phyloP scores from a whole-genome alignment of 2,888 invertebrate genomes.

The Melangyna quadrimaculata region DNA sequence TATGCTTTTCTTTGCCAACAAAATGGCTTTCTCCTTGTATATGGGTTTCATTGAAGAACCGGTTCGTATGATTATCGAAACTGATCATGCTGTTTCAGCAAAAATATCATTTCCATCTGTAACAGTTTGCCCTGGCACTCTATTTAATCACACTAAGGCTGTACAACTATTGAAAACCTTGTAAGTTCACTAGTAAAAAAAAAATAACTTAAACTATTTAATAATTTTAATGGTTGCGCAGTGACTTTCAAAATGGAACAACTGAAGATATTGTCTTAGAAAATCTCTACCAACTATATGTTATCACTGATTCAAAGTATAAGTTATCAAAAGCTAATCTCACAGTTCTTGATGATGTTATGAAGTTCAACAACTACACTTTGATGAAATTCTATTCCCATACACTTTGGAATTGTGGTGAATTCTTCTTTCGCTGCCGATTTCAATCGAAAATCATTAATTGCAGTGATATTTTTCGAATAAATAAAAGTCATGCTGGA shows the following conservation, averaged over 20 bases:
- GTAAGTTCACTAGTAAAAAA: not conserved
- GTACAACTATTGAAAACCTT: not conserved
- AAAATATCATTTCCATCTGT: constrained; percentile 82
- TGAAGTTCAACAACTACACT: constrained; percentile 77
- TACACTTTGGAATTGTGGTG: constrained; percentile 82
- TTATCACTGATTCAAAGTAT: constrained; percentile 74
- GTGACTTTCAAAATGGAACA: not conserved
- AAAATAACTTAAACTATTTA: not conserved
- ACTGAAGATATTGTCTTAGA: constrained; percentile 45
- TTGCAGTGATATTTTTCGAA: constrained; percentile 82
- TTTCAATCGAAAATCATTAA: constrained; percentile 79
- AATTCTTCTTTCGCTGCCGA: constrained; percentile 82
- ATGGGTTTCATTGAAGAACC: constrained; percentile 82
- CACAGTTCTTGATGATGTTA: constrained; percentile 63
- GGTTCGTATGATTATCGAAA: constrained; percentile 83
- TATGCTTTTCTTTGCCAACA: not conserved
- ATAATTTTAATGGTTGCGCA: not conserved
- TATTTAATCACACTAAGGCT: constrained; percentile 76
- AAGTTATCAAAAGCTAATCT: constrained; percentile 59
- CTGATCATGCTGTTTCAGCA: constrained; percentile 80
- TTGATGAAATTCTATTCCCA: constrained; percentile 79
- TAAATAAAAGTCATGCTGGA: constrained; percentile 82
- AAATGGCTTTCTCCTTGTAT: constrained; percentile 78
- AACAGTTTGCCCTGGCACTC: constrained; percentile 81
- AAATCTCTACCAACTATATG: constrained; percentile 73